Evolutionary conservation across 64 coral and sea anemone genomes (phyloP).

Genomic region (Montipora cactus): DNA sequence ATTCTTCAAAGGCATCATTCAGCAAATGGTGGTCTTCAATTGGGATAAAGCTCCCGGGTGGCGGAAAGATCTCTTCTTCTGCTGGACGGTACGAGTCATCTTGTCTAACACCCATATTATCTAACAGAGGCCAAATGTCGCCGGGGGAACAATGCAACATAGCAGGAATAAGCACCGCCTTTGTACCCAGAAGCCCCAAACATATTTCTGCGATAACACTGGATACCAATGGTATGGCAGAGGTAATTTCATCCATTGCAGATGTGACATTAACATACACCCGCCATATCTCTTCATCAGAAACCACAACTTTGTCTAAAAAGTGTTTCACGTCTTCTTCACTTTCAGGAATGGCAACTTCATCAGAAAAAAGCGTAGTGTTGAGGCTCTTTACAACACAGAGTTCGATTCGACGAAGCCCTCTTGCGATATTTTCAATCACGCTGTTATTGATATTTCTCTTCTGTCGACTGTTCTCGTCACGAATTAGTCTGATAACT

Average conservation of each 20-base stretch:
- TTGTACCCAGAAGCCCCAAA: constrained; percentile 2
- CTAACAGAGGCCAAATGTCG: constrained; percentile 45
- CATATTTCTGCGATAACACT: background rate
- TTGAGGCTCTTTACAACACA: background rate
- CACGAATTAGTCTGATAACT: constrained; percentile 7
- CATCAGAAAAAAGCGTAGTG: constrained; percentile 46
- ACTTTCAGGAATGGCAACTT: constrained; percentile 41
- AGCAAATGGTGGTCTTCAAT: constrained; percentile 63
- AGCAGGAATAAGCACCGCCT: background rate
- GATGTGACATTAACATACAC: constrained; percentile 43
- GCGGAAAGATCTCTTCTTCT: constrained; percentile 6
- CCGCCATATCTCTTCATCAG: constrained; percentile 7
- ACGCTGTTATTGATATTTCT: background rate
- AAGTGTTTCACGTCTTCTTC: constrained; percentile 36
- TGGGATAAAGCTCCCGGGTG: constrained; percentile 60
- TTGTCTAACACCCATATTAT: constrained; percentile 4
- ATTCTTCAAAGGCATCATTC: constrained; percentile 56
- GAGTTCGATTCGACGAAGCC: constrained; percentile 6
- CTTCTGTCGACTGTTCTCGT: background rate
- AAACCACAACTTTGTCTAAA: constrained; percentile 22
- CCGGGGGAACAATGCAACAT: background rate
- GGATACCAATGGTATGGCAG: background rate
- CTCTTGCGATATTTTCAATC: background rate
- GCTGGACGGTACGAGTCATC: constrained; percentile 60
- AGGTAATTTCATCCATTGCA: background rate